Evolutionary conservation across 2,113 vertebrate species (phyloP).

Genomic region (Channa maculata): DNA sequence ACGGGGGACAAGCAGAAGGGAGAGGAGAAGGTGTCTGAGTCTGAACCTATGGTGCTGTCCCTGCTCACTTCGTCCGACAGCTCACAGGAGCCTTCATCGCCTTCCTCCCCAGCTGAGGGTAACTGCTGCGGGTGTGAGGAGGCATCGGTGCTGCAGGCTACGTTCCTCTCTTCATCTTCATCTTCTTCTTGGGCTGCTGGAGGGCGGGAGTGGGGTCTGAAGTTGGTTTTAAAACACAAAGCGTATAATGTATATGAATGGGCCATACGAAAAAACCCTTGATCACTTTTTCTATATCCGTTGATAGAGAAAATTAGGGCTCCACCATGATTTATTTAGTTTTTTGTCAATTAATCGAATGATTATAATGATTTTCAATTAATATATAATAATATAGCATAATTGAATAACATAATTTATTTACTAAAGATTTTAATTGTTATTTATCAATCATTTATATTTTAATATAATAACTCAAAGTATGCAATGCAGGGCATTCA

Average conservation of each 20-base stretch:
- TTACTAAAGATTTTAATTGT: no score
- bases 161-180: conserved; percentile 81
- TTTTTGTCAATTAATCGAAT: no score
- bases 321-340: no score
- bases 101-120: conserved; percentile 78
- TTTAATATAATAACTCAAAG: neutral
- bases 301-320: no score
- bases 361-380: no score
- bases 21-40: conserved; percentile 96
- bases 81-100: conserved; percentile 90
- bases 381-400: no score
- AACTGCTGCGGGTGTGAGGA: conserved; percentile 65
- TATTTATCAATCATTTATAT: neutral
- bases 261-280: no score
- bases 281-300: no score
- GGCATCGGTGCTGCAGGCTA: conserved; percentile 58
- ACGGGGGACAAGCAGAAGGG: conserved; percentile 96
- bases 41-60: conserved; percentile 94
- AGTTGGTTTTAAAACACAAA: neutral
- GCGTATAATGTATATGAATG: no score
- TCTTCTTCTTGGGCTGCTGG: conserved; percentile 79
- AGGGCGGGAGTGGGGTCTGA: conserved; percentile 63
- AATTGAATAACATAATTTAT: no score
- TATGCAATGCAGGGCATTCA: no score
- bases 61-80: conserved; percentile 93